A percentile compares a stretch with the other conserved stretches of the same genome.
Evolutionary conservation across 1,140 invertebrate genomes (phyloP).

Genomic region (Drosophila malerkotliana): DNA sequence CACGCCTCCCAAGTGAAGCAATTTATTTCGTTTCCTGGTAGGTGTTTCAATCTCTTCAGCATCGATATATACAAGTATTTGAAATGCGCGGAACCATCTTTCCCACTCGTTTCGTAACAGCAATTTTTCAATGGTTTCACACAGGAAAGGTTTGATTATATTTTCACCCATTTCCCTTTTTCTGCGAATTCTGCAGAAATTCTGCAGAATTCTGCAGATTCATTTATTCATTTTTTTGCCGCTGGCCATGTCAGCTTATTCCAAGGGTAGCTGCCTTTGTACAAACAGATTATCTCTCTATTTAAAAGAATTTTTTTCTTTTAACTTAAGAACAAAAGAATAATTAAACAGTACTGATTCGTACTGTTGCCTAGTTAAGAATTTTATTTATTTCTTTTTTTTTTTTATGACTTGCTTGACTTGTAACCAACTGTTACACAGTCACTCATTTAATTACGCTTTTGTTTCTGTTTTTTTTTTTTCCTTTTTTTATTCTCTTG

Average conservation of each 20-base stretch:
- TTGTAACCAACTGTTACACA: conserved; percentile 1
- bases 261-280: background rate
- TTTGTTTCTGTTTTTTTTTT: conserved; percentile 2
- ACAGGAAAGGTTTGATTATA: conserved; percentile 17
- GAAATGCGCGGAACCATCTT: too few relatives aligned
- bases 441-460: background rate
- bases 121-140: conserved; percentile 21
- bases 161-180: conserved; percentile 10
- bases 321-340: too few relatives aligned
- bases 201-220: too few relatives aligned
- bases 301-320: background rate
- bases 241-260: too few relatives aligned
- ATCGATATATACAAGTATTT: too few relatives aligned
- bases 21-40: too few relatives aligned
- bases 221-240: background rate
- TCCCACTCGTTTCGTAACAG: too few relatives aligned
- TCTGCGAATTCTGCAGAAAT: conserved; percentile 1
- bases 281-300: conserved; percentile 9
- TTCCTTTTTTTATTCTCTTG: background rate
- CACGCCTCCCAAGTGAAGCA: too few relatives aligned
- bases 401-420: background rate
- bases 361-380: background rate
- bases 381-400: background rate
- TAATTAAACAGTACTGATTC: too few relatives aligned
- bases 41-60: too few relatives aligned